Percentiles rank a stretch among this genome's conserved stretches.
These are phyloP conservation scores for Emydoidea blandingii DNA, from an alignment of 2,797 vertebrate genomes.

Conservation along the genomic window DNA sequence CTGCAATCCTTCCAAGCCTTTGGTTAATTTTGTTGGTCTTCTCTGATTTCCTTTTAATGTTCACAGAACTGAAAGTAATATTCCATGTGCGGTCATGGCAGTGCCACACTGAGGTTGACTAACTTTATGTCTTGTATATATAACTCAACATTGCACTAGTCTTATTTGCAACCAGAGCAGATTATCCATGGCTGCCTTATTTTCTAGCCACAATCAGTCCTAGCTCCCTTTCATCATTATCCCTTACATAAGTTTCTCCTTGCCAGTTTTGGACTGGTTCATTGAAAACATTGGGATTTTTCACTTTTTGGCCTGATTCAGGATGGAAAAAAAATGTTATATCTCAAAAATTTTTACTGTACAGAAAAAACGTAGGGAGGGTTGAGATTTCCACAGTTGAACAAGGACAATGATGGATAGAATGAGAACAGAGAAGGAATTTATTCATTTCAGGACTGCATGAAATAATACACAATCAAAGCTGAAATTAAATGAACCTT, in stretches of 20 bases:
- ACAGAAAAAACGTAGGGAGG: not conserved
- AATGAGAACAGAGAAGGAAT: not conserved
- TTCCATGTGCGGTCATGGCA: not conserved
- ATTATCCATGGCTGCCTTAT: not conserved
- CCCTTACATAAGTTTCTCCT: not conserved
- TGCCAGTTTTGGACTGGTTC: not conserved
- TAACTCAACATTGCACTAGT: not conserved
- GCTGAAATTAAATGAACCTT: not conserved
- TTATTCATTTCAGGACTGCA: not conserved
- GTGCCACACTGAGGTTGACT: not conserved
- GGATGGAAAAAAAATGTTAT: too few species aligned
- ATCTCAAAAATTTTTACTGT: not conserved
- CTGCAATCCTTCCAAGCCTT: not conserved
- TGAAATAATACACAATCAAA: not conserved
- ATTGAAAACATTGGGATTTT: not conserved
- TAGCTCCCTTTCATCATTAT: not conserved
- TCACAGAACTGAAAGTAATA: not conserved
- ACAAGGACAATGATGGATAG: not conserved
- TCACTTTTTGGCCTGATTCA: not conserved
- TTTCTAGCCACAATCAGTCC: not conserved
- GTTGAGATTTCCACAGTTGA: not conserved
- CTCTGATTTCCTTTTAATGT: not conserved
- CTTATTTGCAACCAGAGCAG: not conserved
- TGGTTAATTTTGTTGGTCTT: not conserved
- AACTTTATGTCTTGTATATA: not conserved